phyloP scores from a whole-genome alignment of 2,888 invertebrate genomes.

The Nomada lathburiana region DNA sequence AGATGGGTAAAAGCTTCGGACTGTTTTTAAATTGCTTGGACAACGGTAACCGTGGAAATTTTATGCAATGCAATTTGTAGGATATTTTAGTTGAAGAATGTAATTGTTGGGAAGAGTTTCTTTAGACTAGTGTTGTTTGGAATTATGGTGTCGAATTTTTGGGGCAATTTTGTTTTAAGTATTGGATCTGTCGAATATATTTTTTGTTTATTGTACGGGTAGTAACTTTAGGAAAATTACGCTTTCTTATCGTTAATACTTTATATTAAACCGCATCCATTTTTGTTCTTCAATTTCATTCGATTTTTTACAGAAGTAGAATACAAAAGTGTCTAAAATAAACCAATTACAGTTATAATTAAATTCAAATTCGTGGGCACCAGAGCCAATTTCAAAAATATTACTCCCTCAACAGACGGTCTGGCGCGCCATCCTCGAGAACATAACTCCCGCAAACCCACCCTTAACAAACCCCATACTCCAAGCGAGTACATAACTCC shows the following conservation, averaged over 20 bases:
- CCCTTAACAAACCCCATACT: not conserved
- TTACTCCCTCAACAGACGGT: too few species aligned
- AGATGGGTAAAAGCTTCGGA: conserved; percentile 16
- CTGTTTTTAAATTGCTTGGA: not conserved
- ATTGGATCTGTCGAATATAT: too few species aligned
- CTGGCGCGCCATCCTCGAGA: not conserved
- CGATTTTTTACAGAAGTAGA: too few species aligned
- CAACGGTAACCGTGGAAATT: not conserved
- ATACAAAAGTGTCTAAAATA: too few species aligned
- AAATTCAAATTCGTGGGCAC: too few species aligned
- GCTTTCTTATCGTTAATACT: not conserved
- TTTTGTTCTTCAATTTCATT: too few species aligned
- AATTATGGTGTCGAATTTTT: too few species aligned
- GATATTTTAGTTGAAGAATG: not conserved
- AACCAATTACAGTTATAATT: too few species aligned
- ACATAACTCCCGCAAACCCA: not conserved
- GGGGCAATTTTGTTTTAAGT: too few species aligned
- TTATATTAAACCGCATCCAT: not conserved
- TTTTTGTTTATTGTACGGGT: too few species aligned
- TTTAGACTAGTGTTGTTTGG: not conserved
- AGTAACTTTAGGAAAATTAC: too few species aligned
- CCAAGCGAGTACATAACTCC: not conserved
- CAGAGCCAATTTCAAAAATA: too few species aligned
- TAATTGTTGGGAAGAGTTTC: not conserved
- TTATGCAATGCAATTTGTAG: not conserved